Evolutionary conservation across 2,113 vertebrate genomes (phyloP).

Genomic region (Ranitomeya imitator): DNA sequence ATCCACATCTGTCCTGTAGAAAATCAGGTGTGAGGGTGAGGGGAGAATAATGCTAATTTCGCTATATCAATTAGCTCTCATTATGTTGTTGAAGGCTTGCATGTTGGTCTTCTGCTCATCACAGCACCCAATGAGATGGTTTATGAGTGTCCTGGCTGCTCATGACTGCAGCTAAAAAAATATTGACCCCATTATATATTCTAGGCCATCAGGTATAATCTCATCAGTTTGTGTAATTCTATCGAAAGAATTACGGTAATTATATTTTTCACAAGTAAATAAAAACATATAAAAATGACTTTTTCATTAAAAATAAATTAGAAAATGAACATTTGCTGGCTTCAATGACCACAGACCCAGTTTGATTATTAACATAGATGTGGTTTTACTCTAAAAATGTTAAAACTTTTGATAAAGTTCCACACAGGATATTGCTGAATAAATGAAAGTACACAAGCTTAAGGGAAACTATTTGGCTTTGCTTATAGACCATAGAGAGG

Average conservation of each 20-base stretch:
- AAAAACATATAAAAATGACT: background rate
- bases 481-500: constrained; percentile 1
- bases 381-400: constrained; percentile 20
- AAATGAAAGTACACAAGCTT: constrained; percentile 32
- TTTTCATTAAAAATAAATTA: background rate
- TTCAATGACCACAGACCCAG: background rate
- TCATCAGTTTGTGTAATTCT: background rate
- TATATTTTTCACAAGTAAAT: background rate
- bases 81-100: no score
- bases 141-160: no score
- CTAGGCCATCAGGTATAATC: background rate
- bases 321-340: background rate
- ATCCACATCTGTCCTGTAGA: no score
- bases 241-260: no score
- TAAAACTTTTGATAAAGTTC: constrained; percentile 19
- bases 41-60: no score
- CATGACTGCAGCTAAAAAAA: no score
- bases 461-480: constrained; percentile 37
- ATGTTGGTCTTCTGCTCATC: no score
- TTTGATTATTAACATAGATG: background rate
- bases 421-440: constrained; percentile 41
- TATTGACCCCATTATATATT: no score
- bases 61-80: no score
- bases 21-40: no score
- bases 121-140: no score